Evolutionary conservation across 2,888 invertebrate genomes (phyloP), one percentile per base, ranked within the genome.

Genomic region (Arenicola marina): DNA sequence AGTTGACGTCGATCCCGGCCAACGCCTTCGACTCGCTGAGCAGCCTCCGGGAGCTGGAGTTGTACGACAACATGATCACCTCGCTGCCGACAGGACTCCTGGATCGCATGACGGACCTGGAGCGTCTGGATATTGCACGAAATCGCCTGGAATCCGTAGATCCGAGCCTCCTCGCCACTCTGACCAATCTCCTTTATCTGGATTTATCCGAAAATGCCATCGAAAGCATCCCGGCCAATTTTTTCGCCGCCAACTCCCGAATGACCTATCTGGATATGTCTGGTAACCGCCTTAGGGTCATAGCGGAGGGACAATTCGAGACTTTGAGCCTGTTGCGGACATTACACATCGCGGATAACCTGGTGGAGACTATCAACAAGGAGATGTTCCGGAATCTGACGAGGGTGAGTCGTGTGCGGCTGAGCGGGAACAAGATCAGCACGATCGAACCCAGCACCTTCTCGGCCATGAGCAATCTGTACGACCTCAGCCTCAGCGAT

Each of bases 211-310:
- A 55, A n/a, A 60, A 60, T 29, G 3, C 4, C 21, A 18, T 60
- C 18, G n/a, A n/a, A 26, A 18, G 7, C 2, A 54, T 54, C n/a
- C 24, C 44, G 29, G n/a, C 26, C 11, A 26, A n/a, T 11, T 38
- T 55, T 11, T 33, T 60, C 31, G 11, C 7, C 1, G 31, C 28
- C 11, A 38, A 34, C n/a, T 24, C 18, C 1, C 24, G 43, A 11
- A 54, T 60, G 21, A n/a, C 54, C n/a, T 24, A 26, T 4, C 60
- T 60, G 28, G 56, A 61, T n/a, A n/a, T 57, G 4, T 61, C 56
- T 21, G 33, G 24, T 2, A 56, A 59, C 24, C 53, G 24, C 4
- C 24, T 59, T 29, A 33, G 7, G 29, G 21, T 7, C 3, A 4
- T 31, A 7, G 32, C 7, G 4, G 51, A 4, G 4, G 33, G 31